These are phyloP conservation scores for Ptychobarbus kaznakovi DNA, from an alignment of 2,797 vertebrate species.

Conservation along the genomic window DNA sequence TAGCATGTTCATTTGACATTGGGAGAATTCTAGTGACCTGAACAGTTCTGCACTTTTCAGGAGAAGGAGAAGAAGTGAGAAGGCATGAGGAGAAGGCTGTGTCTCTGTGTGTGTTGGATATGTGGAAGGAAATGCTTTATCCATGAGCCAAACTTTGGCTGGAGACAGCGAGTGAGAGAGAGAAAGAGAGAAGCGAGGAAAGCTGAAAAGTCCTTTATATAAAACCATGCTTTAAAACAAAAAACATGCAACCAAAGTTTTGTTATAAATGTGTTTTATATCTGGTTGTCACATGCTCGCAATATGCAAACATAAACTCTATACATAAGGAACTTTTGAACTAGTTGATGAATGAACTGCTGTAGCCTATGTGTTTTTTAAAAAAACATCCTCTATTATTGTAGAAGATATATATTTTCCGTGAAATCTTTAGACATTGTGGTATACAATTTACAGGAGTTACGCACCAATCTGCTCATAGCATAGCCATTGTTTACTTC, in stretches of 20 bases:
- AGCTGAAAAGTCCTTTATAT: neutral
- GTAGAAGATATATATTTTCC: neutral
- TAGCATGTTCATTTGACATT: neutral
- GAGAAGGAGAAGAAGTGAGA: neutral
- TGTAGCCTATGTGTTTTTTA: neutral
- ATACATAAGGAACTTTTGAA: neutral
- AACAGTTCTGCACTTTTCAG: neutral
- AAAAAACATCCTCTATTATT: neutral
- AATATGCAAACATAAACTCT: neutral
- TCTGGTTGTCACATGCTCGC: neutral
- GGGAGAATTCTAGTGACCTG: neutral
- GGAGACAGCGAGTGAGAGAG: constrained; percentile 12
- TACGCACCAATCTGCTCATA: neutral
- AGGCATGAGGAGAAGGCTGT: neutral
- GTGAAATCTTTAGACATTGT: neutral
- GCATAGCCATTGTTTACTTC: neutral
- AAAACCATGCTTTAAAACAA: neutral
- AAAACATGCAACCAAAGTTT: neutral
- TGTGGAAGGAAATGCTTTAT: constrained; percentile 56
- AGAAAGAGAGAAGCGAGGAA: constrained; percentile 26
- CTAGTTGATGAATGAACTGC: neutral
- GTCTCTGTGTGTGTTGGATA: constrained; percentile 40
- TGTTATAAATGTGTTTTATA: neutral
- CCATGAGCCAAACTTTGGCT: constrained; percentile 57
- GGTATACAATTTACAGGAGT: neutral